Conservation (phyloP, 2,113 vertebrate genomes). For the Callionymus lyra region DNA sequence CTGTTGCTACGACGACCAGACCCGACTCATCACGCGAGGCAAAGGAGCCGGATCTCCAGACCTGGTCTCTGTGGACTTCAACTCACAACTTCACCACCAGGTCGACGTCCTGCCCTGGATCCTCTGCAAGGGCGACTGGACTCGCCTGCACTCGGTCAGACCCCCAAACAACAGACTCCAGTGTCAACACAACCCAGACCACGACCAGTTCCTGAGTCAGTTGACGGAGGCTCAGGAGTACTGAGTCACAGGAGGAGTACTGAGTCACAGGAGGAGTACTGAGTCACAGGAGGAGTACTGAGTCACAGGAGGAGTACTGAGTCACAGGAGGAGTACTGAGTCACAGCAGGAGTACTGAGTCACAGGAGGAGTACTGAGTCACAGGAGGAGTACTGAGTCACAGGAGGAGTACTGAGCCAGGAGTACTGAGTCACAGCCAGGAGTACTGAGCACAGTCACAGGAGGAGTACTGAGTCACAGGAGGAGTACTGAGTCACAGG, state of each 20-base stretch:
- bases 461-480: too few species aligned
- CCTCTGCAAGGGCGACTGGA: slow-evolving; percentile 98
- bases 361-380: too few species aligned
- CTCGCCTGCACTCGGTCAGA: slow-evolving; percentile 87
- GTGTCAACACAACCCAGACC: slow-evolving; percentile 84
- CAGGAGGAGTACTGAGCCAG: too few species aligned
- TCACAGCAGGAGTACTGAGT: too few species aligned
- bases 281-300: too few species aligned
- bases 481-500: too few species aligned
- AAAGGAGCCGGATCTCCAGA: slow-evolving; percentile 90
- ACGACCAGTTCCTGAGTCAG: slow-evolving; percentile 88
- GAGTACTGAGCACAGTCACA: too few species aligned
- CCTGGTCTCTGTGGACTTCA: slow-evolving; percentile 94
- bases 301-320: too few species aligned
- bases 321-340: too few species aligned
- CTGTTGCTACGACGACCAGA: slow-evolving; percentile 89
- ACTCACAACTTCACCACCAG: slow-evolving; percentile 92
- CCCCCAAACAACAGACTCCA: slow-evolving; percentile 90
- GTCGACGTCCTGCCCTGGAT: slow-evolving; percentile 96
- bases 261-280: too few species aligned
- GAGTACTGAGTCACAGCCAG: too few species aligned
- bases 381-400: too few species aligned
- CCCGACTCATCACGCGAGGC: slow-evolving; percentile 89
- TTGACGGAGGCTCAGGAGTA: slow-evolving; percentile 92
- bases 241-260: slow-evolving; percentile 39